These are phyloP conservation scores for Luscinia megarhynchos DNA, from an alignment of 2,797 vertebrate species.

Conservation along the genomic window DNA sequence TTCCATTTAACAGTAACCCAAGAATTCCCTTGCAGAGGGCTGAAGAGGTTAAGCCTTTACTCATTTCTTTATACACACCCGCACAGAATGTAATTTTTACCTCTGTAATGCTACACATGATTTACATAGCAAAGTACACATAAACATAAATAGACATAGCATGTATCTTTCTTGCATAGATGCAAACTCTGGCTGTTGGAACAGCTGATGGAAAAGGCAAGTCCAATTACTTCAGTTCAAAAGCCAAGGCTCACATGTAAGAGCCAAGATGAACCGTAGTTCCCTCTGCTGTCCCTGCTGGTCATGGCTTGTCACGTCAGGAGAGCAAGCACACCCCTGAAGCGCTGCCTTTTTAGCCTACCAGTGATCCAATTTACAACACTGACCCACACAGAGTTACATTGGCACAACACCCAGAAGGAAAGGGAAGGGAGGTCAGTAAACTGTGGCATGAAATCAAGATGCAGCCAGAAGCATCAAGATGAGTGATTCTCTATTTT, in stretches of 20 bases:
- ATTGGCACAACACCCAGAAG: neutral
- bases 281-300: neutral
- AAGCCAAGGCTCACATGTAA: neutral
- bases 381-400: neutral
- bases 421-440: neutral
- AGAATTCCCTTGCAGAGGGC: slow-evolving; percentile 45
- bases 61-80: neutral
- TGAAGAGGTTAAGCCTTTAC: slow-evolving; percentile 1
- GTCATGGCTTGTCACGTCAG: neutral
- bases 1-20: slow-evolving; percentile 41
- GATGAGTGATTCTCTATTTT: neutral
- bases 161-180: neutral
- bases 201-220: neutral
- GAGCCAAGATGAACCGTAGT: neutral
- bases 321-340: neutral
- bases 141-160: neutral
- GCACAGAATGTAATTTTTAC: neutral
- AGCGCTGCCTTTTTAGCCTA: neutral
- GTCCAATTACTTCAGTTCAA: neutral
- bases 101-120: neutral
- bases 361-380: neutral
- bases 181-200: neutral
- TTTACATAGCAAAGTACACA: neutral
- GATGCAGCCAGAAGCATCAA: neutral
- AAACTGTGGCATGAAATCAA: neutral